Conservation (phyloP, 2,888 invertebrate species). For the Coleophora deauratella region DNA sequence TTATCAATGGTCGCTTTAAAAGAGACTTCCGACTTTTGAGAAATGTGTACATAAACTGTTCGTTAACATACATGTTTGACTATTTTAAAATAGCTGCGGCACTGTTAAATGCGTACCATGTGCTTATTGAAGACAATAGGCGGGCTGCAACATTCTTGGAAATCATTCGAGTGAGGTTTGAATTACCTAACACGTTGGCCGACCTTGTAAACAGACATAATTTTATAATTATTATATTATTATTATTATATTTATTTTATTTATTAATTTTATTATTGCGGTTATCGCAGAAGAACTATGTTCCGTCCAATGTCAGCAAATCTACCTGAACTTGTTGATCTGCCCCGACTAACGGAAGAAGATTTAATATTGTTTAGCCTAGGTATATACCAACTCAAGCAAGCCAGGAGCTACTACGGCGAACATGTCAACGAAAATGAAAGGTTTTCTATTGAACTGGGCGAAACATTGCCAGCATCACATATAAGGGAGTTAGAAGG, state of each 20-base stretch:
- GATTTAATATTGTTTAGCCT: constrained; percentile 9
- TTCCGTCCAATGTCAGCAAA: constrained; percentile 9
- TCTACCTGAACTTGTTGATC: neutral
- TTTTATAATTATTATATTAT: too few species aligned
- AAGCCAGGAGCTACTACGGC: constrained; percentile 13
- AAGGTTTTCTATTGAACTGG: constrained; percentile 2
- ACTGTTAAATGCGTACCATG: constrained; percentile 14
- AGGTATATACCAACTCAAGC: constrained; percentile 14
- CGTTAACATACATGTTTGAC: constrained; percentile 5
- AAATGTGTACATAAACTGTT: constrained; percentile 12
- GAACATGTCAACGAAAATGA: constrained; percentile 11
- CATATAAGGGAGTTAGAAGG: too few species aligned
- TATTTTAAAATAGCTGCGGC: constrained; percentile 16
- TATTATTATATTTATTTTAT: too few species aligned
- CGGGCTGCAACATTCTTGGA: constrained; percentile 10
- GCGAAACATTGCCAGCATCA: too few species aligned
- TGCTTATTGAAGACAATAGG: constrained; percentile 9
- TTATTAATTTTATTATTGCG: too few species aligned
- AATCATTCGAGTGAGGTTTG: constrained; percentile 6
- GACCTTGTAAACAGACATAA: constrained; percentile 9
- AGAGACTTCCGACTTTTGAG: constrained; percentile 14
- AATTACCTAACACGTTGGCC: constrained; percentile 9
- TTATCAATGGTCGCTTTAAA: constrained; percentile 16
- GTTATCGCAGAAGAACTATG: constrained; percentile 11
- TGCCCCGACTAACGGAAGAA: neutral